Base-by-base conservation (phyloP, 2,888 invertebrate genomes). In the Amphipoea oculea region DNA sequence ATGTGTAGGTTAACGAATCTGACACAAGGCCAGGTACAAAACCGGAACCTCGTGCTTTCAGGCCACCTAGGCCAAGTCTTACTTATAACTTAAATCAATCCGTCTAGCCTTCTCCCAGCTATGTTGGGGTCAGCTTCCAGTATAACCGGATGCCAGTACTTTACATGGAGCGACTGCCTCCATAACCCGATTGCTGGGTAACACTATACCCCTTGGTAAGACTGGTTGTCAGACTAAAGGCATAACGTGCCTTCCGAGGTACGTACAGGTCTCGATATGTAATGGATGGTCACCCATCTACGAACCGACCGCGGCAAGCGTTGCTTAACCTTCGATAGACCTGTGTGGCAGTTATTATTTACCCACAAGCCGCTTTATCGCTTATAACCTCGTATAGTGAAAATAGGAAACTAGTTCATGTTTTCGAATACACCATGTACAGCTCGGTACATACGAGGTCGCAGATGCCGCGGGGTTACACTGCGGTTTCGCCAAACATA, bases 391-490 rank as follows among this genome's bases (percentile, higher is more conserved):
- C 23, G 7, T 72, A 5, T 4, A 51, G 14, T 11, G 7, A 42
- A 75, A 45, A 42, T 45, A 63, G 23, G 4, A 12, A 76, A 36
- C 12, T 36, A 17, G n/a, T 68, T 23, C 12, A 45, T 14, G 9
- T 65, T 60, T 54, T 29, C 36, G 60, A 66, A 45, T 62, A 75
- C 73, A 73, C 42, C n/a, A 73, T 86, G 70, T 84, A 42, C 0
- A 84, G 11, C 14, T 3, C 20, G 71, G 71, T 79, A 76, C 48
- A 36, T 62, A 57, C 36, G 70, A 78, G 76, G 79, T 72, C 84
- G 48, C 90, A 91, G 89, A 86, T 91, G 90, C 40, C 62, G 51
- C 45, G 78, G 74, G 81, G 85, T 79, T 83, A 84, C 72, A 62
- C 51, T 85, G 89, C 73, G 86, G 86, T 85, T 83, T 65, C 76